A percentile compares a stretch with the other conserved stretches of the same genome.
These are phyloP conservation scores for Apis laboriosa DNA, from an alignment of 1,140 invertebrate species.

Conservation along the genomic window DNA sequence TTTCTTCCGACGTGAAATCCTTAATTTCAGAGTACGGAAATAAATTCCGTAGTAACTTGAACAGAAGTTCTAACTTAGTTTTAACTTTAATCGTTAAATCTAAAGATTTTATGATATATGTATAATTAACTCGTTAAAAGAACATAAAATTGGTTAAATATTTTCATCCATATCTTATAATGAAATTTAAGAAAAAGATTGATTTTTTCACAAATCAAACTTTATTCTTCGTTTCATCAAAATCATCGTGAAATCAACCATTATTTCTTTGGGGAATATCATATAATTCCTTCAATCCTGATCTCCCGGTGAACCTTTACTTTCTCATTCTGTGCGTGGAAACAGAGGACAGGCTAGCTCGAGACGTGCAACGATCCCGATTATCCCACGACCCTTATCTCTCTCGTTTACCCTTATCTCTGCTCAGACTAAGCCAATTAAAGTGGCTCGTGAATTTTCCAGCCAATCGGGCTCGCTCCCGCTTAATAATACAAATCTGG, in stretches of 20 bases:
- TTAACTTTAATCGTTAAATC: no score
- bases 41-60: no score
- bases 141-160: no score
- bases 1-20: neutral
- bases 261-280: neutral
- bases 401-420: constrained; percentile 39
- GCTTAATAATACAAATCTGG: constrained; percentile 54
- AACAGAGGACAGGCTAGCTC: neutral
- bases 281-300: neutral
- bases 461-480: constrained; percentile 33
- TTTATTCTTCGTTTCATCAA: neutral
- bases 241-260: neutral
- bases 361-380: constrained; percentile 14
- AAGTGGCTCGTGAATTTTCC: constrained; percentile 55
- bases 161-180: no score
- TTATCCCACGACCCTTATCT: constrained; percentile 19
- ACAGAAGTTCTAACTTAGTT: no score
- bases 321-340: neutral
- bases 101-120: no score
- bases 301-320: neutral
- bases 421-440: constrained; percentile 55
- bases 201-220: neutral
- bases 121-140: no score
- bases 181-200: no score
- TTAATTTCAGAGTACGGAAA: no score